Base-by-base conservation (phyloP, 1,140 invertebrate genomes). In the Anoplolepis gracilipes region DNA sequence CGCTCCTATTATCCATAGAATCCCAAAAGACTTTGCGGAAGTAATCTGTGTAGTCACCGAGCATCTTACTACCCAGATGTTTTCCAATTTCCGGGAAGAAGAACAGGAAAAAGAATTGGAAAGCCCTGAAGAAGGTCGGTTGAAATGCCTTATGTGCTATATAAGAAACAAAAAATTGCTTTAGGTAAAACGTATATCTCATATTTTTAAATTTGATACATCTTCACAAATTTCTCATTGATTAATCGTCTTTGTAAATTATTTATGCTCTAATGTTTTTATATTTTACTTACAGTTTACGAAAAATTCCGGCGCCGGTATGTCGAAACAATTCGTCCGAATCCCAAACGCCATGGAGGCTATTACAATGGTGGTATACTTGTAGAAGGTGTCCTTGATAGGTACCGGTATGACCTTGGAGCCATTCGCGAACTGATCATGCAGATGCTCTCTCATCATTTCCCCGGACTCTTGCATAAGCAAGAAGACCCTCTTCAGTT, bases 321-420 rank as follows among this genome's bases (percentile, higher is more conserved):
- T 87, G 6, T 93, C 85, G 30, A 96, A 92, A 4, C 93, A 94
- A 42, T 96, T 94, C 0, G 94, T 91, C 0, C 93, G 89, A 11
- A 96, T 87, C 0, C 96, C 96, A 87, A 95, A 96, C 4, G 95
- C 95, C 30, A 95, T 90, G 0, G 94, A 95, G 0, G 95, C 94
- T 62, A 96, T 96, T 0, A 95, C 90, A 73, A 96, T 95, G 1
- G 95, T 95, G 0, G 95, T 94, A 49, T 94, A 96, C 57, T 91
- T 93, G 0, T 92, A 91, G 67, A 91, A 89, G 3, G 91, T 55
- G 3, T 94, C 93, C 72, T 94, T 95, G 0, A 92, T 55, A 10
- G 65, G 28, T 5, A 92, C 53, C 6, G 75, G 64, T 39, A 67
- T 76, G 0, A 30, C 39, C 3, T 79, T 76, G 4, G 28, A 25